Base-by-base conservation (phyloP, 2,888 invertebrate species). In the Limnephilus marmoratus region DNA sequence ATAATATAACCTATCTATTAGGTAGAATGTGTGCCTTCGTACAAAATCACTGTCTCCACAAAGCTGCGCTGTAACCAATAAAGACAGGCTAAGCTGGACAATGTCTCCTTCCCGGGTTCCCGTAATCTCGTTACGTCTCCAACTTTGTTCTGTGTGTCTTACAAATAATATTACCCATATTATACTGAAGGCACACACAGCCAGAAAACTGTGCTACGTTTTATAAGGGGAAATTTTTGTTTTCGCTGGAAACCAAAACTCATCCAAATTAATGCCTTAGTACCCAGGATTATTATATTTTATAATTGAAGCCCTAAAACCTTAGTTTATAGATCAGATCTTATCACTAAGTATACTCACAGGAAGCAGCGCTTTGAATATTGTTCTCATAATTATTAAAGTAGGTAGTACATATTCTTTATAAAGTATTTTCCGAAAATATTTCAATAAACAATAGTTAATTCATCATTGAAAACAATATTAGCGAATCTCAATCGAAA, bases 21-120 rank as follows among this genome's bases (percentile, higher is more conserved):
- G 34, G 34, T 83, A 83, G 34, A 83, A 83, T 9, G 82, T 83
- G 34, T 83, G 68, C 68, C 68, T 68, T 68, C 68, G 68, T 68
- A 68, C 68, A 68, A 68, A 68, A 45, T 86, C 45, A 45, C 18
- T 45, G 45, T 86, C 45, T 45, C 86, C 45, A 45, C 45, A 45
- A 86, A 86, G 29, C 86, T 86, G 29, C 45, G 37, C 86, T 45
- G 86, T 49, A 86, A 86, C 86, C 86, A 86, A 86, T 86, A 86
- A 86, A 86, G 86, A 86, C 86, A 86, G 86, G 45, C 86, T 86
- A 86, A 86, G 86, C 86, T 86, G 86, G 86, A 86, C 86, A 86
- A 45, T 45, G 86, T 86, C 86, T 86, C n/a, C 45, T 45, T 34
- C 83, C 37, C 45, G 13, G n/a, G n/a, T 86, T 24, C 68, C 45